phyloP scores from a whole-genome alignment of 1,140 invertebrate genomes.

The Drosophila busckii region DNA sequence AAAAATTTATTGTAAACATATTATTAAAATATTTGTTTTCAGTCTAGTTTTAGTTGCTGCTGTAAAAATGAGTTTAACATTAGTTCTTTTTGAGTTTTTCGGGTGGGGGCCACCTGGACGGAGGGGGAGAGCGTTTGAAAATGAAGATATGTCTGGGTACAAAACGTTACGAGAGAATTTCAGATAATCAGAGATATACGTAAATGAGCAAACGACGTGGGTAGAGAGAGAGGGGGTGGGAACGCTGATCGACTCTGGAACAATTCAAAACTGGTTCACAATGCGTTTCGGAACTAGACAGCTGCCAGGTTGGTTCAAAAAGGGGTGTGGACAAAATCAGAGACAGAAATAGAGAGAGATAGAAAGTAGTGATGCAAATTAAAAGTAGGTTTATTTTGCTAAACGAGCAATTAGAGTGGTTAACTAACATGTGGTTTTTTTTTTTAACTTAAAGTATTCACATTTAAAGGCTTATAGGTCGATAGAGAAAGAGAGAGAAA shows the following conservation, averaged over 20 bases:
- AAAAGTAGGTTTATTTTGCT: constrained; percentile 20
- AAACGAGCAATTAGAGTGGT: constrained; percentile 23
- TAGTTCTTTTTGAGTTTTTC: constrained; percentile 37
- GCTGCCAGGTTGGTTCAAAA: constrained; percentile 15
- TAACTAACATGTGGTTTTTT: constrained; percentile 18
- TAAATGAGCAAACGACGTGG: constrained; percentile 20
- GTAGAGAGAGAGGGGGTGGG: constrained; percentile 21
- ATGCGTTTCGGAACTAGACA: constrained; percentile 28
- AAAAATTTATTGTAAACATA: constrained; percentile 48
- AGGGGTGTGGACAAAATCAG: constrained; percentile 5
- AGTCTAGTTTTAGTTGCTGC: constrained; percentile 29
- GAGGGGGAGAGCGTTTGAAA: constrained; percentile 21
- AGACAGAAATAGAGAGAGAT: constrained; percentile 3
- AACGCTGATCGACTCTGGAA: neutral
- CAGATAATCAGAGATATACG: no score
- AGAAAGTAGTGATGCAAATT: constrained; percentile 32
- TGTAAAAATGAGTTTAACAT: constrained; percentile 62
- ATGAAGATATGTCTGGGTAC: constrained; percentile 51
- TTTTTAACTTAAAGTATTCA: constrained; percentile 14
- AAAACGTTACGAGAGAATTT: constrained; percentile 44
- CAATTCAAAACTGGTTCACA: constrained; percentile 35
- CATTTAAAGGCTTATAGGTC: constrained; percentile 15
- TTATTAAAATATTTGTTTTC: constrained; percentile 41
- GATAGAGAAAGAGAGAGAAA: constrained; percentile 19
- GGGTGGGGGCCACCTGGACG: constrained; percentile 35